A percentile compares a stretch with the other conserved stretches of the same genome.
Evolutionary conservation across 92 coral and sea anemone species (phyloP).

Genomic region (Palythoa caribaeorum): DNA sequence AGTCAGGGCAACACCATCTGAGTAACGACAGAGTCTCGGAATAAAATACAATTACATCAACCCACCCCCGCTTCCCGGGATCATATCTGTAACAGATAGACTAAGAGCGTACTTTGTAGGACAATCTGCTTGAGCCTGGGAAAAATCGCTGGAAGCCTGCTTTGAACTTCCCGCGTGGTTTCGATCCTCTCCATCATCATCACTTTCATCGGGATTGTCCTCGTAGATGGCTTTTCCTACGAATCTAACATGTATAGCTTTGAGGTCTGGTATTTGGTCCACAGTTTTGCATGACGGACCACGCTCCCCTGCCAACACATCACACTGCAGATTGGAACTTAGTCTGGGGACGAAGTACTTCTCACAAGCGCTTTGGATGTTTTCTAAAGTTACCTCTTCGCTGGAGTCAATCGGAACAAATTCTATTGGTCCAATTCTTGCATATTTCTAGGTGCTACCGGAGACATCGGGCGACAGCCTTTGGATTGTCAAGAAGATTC

Average conservation of each 20-base stretch:
- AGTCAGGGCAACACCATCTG: neutral
- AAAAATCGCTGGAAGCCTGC: too few species aligned
- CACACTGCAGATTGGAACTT: neutral
- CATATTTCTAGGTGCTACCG: constrained; percentile 19
- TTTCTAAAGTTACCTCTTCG: constrained; percentile 13
- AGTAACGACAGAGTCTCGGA: neutral
- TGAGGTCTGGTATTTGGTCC: neutral
- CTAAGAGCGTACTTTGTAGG: too few species aligned
- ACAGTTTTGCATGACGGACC: constrained; percentile 4
- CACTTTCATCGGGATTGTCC: too few species aligned
- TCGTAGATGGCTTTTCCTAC: too few species aligned
- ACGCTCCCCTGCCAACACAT: constrained; percentile 18
- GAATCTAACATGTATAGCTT: too few species aligned
- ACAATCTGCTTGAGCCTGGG: too few species aligned
- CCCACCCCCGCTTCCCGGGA: too few species aligned
- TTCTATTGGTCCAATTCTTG: constrained; percentile 17
- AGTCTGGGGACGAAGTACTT: neutral
- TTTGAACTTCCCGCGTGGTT: too few species aligned
- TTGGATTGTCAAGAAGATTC: constrained; percentile 15
- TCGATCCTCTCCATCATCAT: too few species aligned
- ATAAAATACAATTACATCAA: neutral
- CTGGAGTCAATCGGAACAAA: neutral
- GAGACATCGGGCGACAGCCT: constrained; percentile 14
- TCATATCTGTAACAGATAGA: too few species aligned
- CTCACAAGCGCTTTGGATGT: neutral